Conservation (phyloP, 2,113 vertebrate species). For the rabbit (Oryctolagus cuniculus) region DNA sequence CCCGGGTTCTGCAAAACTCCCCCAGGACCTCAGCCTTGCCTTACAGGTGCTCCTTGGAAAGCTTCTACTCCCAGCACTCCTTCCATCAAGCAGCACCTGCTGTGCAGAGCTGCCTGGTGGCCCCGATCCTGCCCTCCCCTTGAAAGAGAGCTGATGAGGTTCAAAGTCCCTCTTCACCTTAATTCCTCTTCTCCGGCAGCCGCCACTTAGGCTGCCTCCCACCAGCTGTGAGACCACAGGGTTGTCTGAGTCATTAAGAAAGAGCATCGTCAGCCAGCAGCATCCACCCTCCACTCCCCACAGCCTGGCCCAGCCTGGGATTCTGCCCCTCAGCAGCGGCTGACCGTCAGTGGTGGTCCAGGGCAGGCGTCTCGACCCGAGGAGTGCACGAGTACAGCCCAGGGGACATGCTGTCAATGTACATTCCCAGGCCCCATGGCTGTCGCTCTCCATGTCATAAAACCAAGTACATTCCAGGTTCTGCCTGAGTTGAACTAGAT, state of each 20-base stretch:
- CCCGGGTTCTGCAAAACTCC: background rate
- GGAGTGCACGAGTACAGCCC: too few relatives aligned
- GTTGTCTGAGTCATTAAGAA: background rate
- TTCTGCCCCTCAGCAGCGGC: background rate
- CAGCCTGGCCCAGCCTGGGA: background rate
- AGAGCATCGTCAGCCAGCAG: background rate
- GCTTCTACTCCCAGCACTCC: background rate
- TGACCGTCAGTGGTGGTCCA: too few relatives aligned
- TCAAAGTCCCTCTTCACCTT: background rate
- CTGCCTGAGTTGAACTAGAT: too few relatives aligned
- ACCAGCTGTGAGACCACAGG: background rate
- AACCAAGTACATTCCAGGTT: background rate
- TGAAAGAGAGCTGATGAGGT: background rate
- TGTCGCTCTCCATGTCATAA: background rate
- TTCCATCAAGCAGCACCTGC: background rate
- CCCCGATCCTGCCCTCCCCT: background rate
- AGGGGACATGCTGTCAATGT: background rate
- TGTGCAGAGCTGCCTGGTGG: background rate
- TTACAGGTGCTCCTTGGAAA: background rate
- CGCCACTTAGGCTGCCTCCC: background rate
- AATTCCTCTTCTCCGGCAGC: background rate
- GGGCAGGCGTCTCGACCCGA: background rate
- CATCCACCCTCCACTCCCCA: background rate
- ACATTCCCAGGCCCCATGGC: background rate
- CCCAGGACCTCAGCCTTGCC: background rate